Evolutionary conservation across 2,888 invertebrate species (phyloP).

Genomic region (Isotomurus palustris): DNA sequence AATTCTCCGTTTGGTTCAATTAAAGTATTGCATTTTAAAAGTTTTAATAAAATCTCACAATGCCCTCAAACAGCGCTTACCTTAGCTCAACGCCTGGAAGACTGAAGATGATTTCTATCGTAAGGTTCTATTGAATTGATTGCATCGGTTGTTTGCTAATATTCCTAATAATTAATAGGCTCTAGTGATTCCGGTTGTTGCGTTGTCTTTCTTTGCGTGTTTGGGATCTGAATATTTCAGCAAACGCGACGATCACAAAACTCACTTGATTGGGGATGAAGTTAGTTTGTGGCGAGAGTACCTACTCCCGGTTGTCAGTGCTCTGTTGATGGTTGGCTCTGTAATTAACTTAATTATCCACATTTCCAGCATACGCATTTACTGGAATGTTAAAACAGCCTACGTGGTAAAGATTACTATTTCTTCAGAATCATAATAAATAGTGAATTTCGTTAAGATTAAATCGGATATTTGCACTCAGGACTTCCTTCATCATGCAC

Average conservation of each 20-base stretch:
- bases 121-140: too few relatives aligned
- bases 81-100: slow-evolving; percentile 1
- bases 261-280: slow-evolving; percentile 2
- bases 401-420: slow-evolving; percentile 13
- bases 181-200: not conserved
- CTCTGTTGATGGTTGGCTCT: slow-evolving; percentile 3
- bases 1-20: not conserved
- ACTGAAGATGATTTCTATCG: slow-evolving; percentile 14
- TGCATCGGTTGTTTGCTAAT: too few relatives aligned
- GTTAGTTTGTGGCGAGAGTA: slow-evolving; percentile 18
- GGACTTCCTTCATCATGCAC: slow-evolving; percentile 17
- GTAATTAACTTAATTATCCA: slow-evolving; percentile 6
- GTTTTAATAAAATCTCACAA: slow-evolving; percentile 2
- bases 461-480: not conserved
- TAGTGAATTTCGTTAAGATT: not conserved
- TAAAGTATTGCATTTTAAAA: slow-evolving; percentile 9
- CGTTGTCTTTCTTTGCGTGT: not conserved
- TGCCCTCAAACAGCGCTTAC: slow-evolving; percentile 16
- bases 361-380: slow-evolving; percentile 3
- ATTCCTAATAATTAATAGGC: too few relatives aligned
- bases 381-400: too few relatives aligned
- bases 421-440: slow-evolving; percentile 1
- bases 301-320: slow-evolving; percentile 6
- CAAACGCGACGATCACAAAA: slow-evolving; percentile 6
- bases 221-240: slow-evolving; percentile 14